phyloP scores from a whole-genome alignment of 2,888 invertebrate species.

The Orchestes rusci region DNA sequence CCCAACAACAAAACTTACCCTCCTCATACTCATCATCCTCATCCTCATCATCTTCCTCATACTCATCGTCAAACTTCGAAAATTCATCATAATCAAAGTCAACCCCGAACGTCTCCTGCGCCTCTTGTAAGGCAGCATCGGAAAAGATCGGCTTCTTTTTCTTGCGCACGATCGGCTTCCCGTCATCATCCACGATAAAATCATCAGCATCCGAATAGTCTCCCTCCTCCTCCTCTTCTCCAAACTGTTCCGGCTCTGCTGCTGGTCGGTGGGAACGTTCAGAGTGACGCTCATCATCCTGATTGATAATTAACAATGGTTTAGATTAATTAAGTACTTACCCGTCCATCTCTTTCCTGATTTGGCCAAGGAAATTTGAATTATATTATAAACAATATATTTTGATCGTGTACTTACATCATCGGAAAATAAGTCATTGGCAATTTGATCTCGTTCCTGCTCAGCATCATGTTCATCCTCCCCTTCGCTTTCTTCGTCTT shows the following conservation, averaged over 20 bases:
- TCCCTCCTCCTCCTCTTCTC: constrained; percentile 73
- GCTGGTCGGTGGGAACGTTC: constrained; percentile 58
- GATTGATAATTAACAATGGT: constrained; percentile 4
- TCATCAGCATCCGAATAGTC: constrained; percentile 87
- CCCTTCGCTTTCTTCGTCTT: constrained; percentile 88
- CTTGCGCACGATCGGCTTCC: constrained; percentile 75
- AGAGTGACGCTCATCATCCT: constrained; percentile 76
- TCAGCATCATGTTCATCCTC: constrained; percentile 74
- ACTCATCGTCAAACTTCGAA: constrained; percentile 79
- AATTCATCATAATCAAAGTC: constrained; percentile 95
- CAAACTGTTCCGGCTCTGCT: constrained; percentile 59
- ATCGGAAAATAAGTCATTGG: constrained; percentile 83
- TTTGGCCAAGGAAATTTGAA: constrained; percentile 3
- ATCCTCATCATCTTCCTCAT: constrained; percentile 77
- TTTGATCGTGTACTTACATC: constrained; percentile 65
- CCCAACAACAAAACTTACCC: constrained; percentile 12
- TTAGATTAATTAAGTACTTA: constrained; percentile 16
- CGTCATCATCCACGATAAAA: constrained; percentile 97
- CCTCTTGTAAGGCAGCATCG: constrained; percentile 90
- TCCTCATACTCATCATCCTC: constrained; percentile 75
- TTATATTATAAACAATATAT: neutral
- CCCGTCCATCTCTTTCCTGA: constrained; percentile 18
- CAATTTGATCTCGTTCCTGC: constrained; percentile 79
- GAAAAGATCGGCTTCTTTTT: constrained; percentile 77
- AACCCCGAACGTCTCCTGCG: constrained; percentile 98